Percentiles rank a stretch among this genome's conserved stretches.
Conservation (phyloP, 2,888 invertebrate species). For the Pterostichus madidus region DNA sequence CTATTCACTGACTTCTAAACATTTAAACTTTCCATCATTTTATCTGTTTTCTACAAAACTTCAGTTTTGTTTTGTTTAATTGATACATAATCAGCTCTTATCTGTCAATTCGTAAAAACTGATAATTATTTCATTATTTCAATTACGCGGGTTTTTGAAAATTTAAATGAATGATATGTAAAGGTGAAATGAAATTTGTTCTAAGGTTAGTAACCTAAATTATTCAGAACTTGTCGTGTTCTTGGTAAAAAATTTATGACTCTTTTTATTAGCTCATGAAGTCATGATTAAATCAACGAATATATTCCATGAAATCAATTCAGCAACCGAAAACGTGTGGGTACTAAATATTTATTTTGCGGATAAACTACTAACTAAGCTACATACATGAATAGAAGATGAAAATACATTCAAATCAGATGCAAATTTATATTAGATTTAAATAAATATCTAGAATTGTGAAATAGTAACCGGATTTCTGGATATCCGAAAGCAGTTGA, state of each 20-base stretch:
- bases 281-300: not conserved
- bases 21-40: conserved; percentile 21
- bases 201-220: conserved; percentile 10
- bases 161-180: not conserved
- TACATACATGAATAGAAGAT: no score
- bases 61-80: not conserved
- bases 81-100: not conserved
- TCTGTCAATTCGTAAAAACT: not conserved
- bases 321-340: no score
- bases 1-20: not conserved
- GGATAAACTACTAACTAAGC: no score
- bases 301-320: not conserved
- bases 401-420: no score
- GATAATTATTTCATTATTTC: no score
- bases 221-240: not conserved
- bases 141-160: no score
- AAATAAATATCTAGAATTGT: no score
- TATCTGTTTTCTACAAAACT: conserved; percentile 3
- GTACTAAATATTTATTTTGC: no score
- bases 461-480: no score
- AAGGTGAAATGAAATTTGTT: no score
- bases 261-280: not conserved
- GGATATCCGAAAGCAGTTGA: no score
- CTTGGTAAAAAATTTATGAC: not conserved
- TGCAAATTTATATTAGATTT: no score